Percentiles rank a stretch among this genome's conserved stretches.
Conservation (phyloP, 2,888 invertebrate genomes). For the Drosophila macrothrix region DNA sequence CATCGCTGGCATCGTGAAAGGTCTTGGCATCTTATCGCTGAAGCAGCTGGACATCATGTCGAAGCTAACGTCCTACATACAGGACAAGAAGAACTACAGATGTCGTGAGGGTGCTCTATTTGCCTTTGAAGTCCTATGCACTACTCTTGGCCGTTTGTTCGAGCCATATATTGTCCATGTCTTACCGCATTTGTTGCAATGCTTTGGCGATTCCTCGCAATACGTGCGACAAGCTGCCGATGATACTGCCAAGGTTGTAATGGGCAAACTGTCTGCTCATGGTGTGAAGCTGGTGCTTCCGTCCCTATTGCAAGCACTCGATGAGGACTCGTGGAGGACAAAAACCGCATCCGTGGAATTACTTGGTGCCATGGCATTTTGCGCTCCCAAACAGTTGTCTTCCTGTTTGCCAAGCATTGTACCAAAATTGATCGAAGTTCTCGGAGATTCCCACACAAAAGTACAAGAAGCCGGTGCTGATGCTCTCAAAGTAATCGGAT, state of each 20-base stretch:
- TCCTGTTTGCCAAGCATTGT: slow-evolving; percentile 99
- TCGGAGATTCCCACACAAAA: slow-evolving; percentile 98
- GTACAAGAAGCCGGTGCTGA: slow-evolving; percentile 98
- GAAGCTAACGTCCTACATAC: slow-evolving; percentile 95
- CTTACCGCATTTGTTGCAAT: slow-evolving; percentile 95
- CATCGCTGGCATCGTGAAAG: slow-evolving; percentile 97
- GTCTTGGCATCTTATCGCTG: slow-evolving; percentile 96
- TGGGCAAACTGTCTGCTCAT: slow-evolving; percentile 97
- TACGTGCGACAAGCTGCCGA: slow-evolving; percentile 98
- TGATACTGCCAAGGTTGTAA: slow-evolving; percentile 97
- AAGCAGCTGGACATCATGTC: slow-evolving; percentile 98
- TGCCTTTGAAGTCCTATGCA: slow-evolving; percentile 98
- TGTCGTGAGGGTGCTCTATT: slow-evolving; percentile 98
- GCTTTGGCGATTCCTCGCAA: slow-evolving; percentile 98
- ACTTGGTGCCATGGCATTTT: slow-evolving; percentile 99
- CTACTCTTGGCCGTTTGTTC: slow-evolving; percentile 95
- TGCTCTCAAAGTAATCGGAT: slow-evolving; percentile 97
- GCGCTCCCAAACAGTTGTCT: slow-evolving; percentile 99
- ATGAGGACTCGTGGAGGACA: slow-evolving; percentile 99
- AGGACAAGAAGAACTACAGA: slow-evolving; percentile 98
- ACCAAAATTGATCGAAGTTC: slow-evolving; percentile 97
- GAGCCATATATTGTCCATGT: slow-evolving; percentile 99
- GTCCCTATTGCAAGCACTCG: slow-evolving; percentile 94
- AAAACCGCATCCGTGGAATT: slow-evolving; percentile 98
- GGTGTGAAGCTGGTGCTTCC: slow-evolving; percentile 99